phyloP scores from a whole-genome alignment of 2,888 invertebrate genomes.

The Tinea pellionella region DNA sequence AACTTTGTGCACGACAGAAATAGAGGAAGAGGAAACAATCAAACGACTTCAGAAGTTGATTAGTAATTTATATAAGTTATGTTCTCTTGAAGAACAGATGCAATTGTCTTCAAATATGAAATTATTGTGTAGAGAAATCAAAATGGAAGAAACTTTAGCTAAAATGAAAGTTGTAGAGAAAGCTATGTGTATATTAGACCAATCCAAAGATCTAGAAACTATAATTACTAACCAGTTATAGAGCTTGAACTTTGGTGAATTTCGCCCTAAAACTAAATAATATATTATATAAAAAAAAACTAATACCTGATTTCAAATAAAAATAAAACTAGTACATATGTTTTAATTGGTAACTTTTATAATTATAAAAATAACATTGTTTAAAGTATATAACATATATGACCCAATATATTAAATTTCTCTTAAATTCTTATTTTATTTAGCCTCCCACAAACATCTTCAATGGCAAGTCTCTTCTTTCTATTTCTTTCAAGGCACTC shows the following conservation, averaged over 20 bases:
- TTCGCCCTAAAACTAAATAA: too few relatives aligned
- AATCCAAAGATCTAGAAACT: neutral
- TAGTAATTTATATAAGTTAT: conserved; percentile 30
- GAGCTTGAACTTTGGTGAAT: too few relatives aligned
- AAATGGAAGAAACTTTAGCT: neutral
- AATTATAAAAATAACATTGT: neutral
- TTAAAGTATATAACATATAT: neutral
- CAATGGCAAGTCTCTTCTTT: conserved; percentile 69
- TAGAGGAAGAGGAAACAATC: conserved; percentile 25
- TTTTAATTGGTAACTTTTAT: neutral
- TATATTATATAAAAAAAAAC: too few relatives aligned
- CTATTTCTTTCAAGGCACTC: conserved; percentile 69
- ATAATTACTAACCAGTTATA: too few relatives aligned
- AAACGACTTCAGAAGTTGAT: conserved; percentile 34
- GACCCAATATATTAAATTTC: neutral
- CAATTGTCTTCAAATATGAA: conserved; percentile 13
- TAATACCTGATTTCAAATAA: too few relatives aligned
- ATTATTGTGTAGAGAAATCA: neutral
- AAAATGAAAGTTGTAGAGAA: neutral
- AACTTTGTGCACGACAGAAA: conserved; percentile 33
- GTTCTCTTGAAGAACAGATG: conserved; percentile 16
- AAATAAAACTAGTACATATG: too few relatives aligned
- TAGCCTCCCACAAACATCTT: conserved; percentile 51
- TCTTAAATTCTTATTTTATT: conserved; percentile 23
- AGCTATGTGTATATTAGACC: neutral